Evolutionary conservation across 2,888 invertebrate genomes (phyloP), one percentile per base, ranked within the genome.

Genomic region (Rotaria sp.): DNA sequence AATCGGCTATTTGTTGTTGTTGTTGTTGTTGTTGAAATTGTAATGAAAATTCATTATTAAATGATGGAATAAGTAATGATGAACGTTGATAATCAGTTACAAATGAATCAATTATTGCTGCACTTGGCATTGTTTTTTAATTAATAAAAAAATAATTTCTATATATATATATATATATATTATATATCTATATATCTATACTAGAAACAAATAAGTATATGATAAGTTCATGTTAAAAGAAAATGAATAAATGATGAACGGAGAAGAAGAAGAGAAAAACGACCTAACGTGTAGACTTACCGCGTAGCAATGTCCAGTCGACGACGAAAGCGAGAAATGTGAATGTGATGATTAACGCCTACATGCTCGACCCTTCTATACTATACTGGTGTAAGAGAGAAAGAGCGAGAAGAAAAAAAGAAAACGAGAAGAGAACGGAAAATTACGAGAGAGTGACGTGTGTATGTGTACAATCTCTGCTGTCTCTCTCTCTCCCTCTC

Each of bases 301-400:
- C 57, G 57, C 57, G 57, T 59, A 59, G 57, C 57, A 59, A 59
- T 59, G 57, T 59, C 57, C 57, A 59, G 57, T 59, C 57, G 57
- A 59, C 57, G 57, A 59, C 30, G 57, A 59, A 59, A 30, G 57
- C 57, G 57, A 59, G 57, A 59, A 59, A 59, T 59, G 15, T 59
- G 57, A 59, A 59, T 59, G 57, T 59, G 57, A 59, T 59, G 57
- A 59, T 59, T 59, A 59, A 59, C 57, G 57, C 57, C 57, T 59
- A 59, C 57, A 59, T 59, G 30, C 57, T 59, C 57, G 57, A 59
- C 57, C 57, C 57, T 59, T 59, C 57, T 59, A 59, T 59, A 59
- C 57, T 59, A 59, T 59, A 59, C 30, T 59, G 30, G 57, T 55
- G 21, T 21, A 21, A 55, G 55, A 55, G 30, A 30, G 15, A 59